These are phyloP conservation scores for Synanthedon andrenaeformis DNA, from an alignment of 2,888 invertebrate genomes.

Conservation along the genomic window DNA sequence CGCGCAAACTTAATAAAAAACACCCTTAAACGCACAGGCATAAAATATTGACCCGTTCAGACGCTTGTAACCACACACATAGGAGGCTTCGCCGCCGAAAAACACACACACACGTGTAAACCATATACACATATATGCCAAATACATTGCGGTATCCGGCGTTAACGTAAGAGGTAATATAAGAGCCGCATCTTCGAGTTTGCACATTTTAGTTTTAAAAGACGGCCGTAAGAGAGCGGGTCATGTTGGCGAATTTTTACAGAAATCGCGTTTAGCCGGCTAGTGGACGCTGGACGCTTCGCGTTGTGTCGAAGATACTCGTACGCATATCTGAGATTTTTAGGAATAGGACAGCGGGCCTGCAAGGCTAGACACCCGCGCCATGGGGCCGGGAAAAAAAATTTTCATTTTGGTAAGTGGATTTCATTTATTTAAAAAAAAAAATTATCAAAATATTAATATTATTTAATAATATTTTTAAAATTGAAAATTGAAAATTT, in stretches of 20 bases:
- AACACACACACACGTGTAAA: conserved; percentile 39
- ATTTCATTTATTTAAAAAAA: background rate
- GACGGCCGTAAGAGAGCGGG: conserved; percentile 57
- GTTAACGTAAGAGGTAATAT: conserved; percentile 68
- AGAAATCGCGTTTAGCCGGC: conserved; percentile 35
- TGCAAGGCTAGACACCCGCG: conserved; percentile 42
- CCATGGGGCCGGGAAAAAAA: conserved; percentile 57
- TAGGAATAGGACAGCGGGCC: conserved; percentile 21
- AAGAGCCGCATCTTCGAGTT: conserved; percentile 68
- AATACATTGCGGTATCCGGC: conserved; percentile 65
- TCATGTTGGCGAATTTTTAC: conserved; percentile 54
- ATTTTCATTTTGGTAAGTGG: conserved; percentile 55
- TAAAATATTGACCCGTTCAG: background rate
- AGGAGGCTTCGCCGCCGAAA: conserved; percentile 44
- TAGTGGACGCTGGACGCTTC: conserved; percentile 25
- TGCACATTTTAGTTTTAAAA: conserved; percentile 67
- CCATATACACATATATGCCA: conserved; percentile 42
- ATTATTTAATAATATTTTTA: no score
- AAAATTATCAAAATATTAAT: no score
- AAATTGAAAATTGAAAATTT: no score
- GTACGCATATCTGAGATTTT: background rate
- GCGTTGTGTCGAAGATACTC: conserved; percentile 19
- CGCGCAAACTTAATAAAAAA: conserved; percentile 15
- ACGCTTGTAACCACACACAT: conserved; percentile 25
- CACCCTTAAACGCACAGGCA: conserved; percentile 19